A percentile compares a stretch with the other conserved stretches of the same genome.
Conservation (phyloP, 2,888 invertebrate genomes). For the Barypeithes pellucidus region DNA sequence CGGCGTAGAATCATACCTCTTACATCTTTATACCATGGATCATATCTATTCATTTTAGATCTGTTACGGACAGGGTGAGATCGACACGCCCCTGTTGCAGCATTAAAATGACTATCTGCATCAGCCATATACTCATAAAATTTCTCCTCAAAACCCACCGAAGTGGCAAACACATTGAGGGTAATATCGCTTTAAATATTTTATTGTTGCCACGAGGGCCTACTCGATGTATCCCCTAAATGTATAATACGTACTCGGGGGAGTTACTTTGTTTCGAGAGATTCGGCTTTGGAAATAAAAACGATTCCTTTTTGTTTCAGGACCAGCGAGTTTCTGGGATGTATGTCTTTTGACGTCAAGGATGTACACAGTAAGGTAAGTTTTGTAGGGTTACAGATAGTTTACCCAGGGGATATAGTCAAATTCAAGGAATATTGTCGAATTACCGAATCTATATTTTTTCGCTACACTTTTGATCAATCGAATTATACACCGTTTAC, state of each 20-base stretch:
- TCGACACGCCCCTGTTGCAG: no score
- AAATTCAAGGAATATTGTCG: no score
- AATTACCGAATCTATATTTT: no score
- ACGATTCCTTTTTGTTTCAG: conserved; percentile 76
- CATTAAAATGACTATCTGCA: conserved; percentile 2
- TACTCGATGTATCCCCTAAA: conserved; percentile 23
- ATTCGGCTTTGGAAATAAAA: conserved; percentile 19
- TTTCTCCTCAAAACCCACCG: neutral
- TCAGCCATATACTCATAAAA: neutral
- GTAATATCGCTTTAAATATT: conserved; percentile 49
- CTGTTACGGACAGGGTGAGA: no score
- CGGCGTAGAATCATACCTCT: no score
- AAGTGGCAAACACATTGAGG: conserved; percentile 33
- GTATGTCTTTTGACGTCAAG: conserved; percentile 91
- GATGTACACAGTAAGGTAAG: conserved; percentile 84
- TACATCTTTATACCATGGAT: no score
- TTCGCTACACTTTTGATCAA: no score
- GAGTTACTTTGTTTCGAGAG: conserved; percentile 40
- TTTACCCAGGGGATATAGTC: no score
- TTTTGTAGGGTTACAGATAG: neutral
- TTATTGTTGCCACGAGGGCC: conserved; percentile 39
- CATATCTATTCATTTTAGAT: no score
- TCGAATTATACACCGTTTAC: no score
- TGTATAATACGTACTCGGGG: conserved; percentile 10
- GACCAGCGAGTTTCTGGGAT: conserved; percentile 95